Evolutionary conservation across 35 echinoderm and acorn worm species (phyloP).

Genomic region (Patiria miniata): DNA sequence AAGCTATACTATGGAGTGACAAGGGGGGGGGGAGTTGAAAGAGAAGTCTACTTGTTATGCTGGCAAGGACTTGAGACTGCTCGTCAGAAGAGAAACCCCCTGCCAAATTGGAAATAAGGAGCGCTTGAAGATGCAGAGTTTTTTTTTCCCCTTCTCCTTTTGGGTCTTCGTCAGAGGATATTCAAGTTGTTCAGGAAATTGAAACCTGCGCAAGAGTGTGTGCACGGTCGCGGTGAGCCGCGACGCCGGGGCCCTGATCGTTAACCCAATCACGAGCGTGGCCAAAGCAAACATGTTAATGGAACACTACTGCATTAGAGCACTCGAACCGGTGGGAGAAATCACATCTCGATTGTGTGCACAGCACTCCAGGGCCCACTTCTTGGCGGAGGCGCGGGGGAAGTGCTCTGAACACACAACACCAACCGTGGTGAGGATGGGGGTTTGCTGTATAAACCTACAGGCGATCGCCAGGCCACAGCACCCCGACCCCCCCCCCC

Average conservation of each 20-base stretch:
- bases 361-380: constrained; percentile 38
- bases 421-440: neutral
- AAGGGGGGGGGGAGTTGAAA: neutral
- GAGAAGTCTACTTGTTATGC: constrained; percentile 4
- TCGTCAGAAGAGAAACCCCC: neutral
- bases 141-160: too few species aligned
- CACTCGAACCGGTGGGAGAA: constrained; percentile 39
- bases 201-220: constrained; percentile 20
- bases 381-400: constrained; percentile 3
- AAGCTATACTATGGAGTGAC: neutral
- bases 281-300: constrained; percentile 55
- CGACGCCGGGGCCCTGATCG: constrained; percentile 22
- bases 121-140: neutral
- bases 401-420: constrained; percentile 47
- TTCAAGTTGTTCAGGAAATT: constrained; percentile 31
- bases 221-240: constrained; percentile 24
- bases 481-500: neutral
- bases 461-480: constrained; percentile 8
- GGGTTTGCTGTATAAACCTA: constrained; percentile 11
- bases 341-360: constrained; percentile 53
- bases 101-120: constrained; percentile 24
- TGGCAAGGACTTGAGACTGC: constrained; percentile 19
- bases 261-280: constrained; percentile 47
- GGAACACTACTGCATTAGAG: constrained; percentile 51
- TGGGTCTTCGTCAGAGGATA: constrained; percentile 2